Percentiles rank a stretch among this genome's conserved stretches.
Conservation (phyloP, 2,113 vertebrate genomes). For the Hymenochirus boettgeri region DNA sequence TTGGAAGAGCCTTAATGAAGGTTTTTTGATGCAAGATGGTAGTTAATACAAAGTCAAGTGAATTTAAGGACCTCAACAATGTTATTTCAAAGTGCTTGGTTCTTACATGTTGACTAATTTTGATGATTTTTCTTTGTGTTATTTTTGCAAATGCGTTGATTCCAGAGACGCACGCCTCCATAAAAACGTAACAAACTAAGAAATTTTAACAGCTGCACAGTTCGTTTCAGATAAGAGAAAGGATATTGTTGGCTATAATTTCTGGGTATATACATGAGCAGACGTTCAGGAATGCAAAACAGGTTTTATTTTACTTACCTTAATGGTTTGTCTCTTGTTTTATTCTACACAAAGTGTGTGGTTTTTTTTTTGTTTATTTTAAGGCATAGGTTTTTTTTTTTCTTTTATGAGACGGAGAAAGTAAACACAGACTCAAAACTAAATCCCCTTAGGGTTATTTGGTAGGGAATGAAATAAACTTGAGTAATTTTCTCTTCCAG, state of each 20-base stretch:
- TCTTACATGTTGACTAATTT: slow-evolving; percentile 63
- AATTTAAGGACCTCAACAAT: slow-evolving; percentile 70
- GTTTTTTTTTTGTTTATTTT: slow-evolving; percentile 8
- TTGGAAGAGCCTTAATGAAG: slow-evolving; percentile 60
- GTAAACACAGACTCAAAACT: slow-evolving; percentile 16
- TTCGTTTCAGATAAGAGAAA: slow-evolving; percentile 54
- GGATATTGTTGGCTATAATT: slow-evolving; percentile 72
- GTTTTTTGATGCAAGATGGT: slow-evolving; percentile 71
- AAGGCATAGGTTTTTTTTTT: slow-evolving; percentile 24
- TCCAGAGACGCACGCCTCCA: slow-evolving; percentile 70
- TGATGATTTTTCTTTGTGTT: slow-evolving; percentile 69
- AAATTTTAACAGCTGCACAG: slow-evolving; percentile 68
- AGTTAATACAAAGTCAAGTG: slow-evolving; percentile 71
- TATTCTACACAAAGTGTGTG: background rate
- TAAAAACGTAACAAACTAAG: slow-evolving; percentile 69
- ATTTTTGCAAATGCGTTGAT: slow-evolving; percentile 58
- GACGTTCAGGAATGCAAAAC: background rate
- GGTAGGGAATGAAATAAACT: slow-evolving; percentile 15
- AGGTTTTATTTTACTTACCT: slow-evolving; percentile 13
- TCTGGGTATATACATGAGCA: slow-evolving; percentile 61
- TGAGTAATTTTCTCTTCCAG: slow-evolving; percentile 4
- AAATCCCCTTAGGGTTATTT: slow-evolving; percentile 8
- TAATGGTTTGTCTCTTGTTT: background rate
- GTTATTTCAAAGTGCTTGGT: slow-evolving; percentile 70
- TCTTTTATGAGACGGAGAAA: slow-evolving; percentile 23